These are phyloP conservation scores for Drosophila mimica DNA, from an alignment of 2,888 invertebrate species.

Conservation along the genomic window DNA sequence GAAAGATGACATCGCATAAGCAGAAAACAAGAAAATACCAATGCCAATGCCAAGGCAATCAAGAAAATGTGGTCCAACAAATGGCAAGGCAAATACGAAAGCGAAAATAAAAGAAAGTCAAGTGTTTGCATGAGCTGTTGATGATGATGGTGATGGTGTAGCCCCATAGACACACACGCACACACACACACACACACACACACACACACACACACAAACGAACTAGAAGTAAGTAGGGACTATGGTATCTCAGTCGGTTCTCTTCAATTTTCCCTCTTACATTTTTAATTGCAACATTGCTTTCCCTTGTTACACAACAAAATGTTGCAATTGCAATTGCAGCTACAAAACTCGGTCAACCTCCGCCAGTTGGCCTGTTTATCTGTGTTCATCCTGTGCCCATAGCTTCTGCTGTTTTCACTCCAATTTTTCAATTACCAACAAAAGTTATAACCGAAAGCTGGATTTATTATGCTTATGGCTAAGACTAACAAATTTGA, in stretches of 20 bases:
- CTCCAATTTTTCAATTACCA: slow-evolving; percentile 40
- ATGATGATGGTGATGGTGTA: slow-evolving; percentile 29
- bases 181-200: slow-evolving; percentile 19
- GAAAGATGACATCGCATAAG: slow-evolving; percentile 67
- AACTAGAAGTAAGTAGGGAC: slow-evolving; percentile 40
- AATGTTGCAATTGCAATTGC: slow-evolving; percentile 36
- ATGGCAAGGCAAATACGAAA: slow-evolving; percentile 74
- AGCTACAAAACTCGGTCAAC: slow-evolving; percentile 23
- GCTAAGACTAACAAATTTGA: slow-evolving; percentile 55
- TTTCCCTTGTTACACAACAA: slow-evolving; percentile 10
- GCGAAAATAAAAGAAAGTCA: slow-evolving; percentile 42
- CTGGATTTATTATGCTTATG: slow-evolving; percentile 53
- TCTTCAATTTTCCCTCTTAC: slow-evolving; percentile 12
- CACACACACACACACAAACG: slow-evolving; percentile 13
- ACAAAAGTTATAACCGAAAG: slow-evolving; percentile 42
- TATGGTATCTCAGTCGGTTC: slow-evolving; percentile 36
- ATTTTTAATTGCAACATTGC: slow-evolving; percentile 43
- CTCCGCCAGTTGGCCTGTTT: not conserved
- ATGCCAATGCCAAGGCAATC: slow-evolving; percentile 76
- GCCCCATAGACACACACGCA: slow-evolving; percentile 28
- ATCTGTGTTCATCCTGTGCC: slow-evolving; percentile 49
- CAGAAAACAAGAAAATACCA: slow-evolving; percentile 60
- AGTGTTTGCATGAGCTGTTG: slow-evolving; percentile 62
- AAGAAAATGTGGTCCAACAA: slow-evolving; percentile 70
- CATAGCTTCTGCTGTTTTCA: slow-evolving; percentile 32